Percentiles rank a stretch among this genome's conserved stretches.
phyloP scores from a whole-genome alignment of 2,888 invertebrate genomes.

The Syrista parreyssii region DNA sequence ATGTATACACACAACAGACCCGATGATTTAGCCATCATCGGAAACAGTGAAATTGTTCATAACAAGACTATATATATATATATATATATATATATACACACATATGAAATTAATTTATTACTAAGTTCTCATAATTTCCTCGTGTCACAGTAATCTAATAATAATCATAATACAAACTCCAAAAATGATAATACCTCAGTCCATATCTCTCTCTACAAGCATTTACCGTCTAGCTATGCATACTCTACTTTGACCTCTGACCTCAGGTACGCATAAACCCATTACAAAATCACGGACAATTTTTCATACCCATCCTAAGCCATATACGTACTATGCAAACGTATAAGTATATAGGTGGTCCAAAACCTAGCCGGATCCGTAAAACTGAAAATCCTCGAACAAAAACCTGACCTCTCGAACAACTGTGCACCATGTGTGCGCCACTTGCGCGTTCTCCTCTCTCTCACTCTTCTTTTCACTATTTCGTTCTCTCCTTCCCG shows the following conservation, averaged over 20 bases:
- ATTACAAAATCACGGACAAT: slow-evolving; percentile 26
- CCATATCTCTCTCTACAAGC: neutral
- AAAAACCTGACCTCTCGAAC: slow-evolving; percentile 66
- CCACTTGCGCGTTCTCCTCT: slow-evolving; percentile 58
- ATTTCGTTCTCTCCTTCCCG: slow-evolving; percentile 26
- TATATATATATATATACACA: neutral
- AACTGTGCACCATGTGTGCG: slow-evolving; percentile 65
- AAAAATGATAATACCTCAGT: too few relatives aligned
- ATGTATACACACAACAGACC: neutral
- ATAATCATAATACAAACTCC: neutral
- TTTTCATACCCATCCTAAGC: slow-evolving; percentile 31
- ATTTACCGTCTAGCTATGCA: neutral
- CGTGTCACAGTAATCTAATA: neutral
- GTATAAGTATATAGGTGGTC: slow-evolving; percentile 10
- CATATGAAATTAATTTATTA: neutral
- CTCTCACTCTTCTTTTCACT: slow-evolving; percentile 26
- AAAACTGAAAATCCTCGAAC: slow-evolving; percentile 58
- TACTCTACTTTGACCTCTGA: neutral
- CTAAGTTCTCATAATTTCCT: neutral
- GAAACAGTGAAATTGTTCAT: neutral
- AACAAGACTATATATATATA: neutral
- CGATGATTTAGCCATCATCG: neutral
- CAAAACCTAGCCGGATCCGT: slow-evolving; percentile 46
- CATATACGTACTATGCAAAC: slow-evolving; percentile 14
- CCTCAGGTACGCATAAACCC: slow-evolving; percentile 25